A percentile compares a stretch with the other conserved stretches of the same genome.
phyloP scores from a whole-genome alignment of 2,797 vertebrate species.

The Paramormyrops hopkinsi region DNA sequence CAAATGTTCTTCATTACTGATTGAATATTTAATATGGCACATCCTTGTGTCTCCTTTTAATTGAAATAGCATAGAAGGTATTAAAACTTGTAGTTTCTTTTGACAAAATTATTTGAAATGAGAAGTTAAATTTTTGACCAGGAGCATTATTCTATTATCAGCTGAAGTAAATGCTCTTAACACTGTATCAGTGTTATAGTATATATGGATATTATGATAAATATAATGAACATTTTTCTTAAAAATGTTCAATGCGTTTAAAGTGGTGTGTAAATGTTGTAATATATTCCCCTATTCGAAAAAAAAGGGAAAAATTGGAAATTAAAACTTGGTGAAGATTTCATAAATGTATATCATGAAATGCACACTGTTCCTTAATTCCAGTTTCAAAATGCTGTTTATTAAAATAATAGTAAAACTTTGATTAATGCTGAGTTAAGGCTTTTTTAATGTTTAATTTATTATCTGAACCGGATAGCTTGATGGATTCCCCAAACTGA shows the following conservation, averaged over 20 bases:
- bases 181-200: constrained; percentile 21
- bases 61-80: neutral
- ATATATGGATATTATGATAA: constrained; percentile 9
- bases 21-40: constrained; percentile 4
- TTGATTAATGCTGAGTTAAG: neutral
- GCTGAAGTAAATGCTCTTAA: constrained; percentile 14
- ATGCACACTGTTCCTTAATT: constrained; percentile 10
- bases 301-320: neutral
- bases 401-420: constrained; percentile 24
- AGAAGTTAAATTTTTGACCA: neutral
- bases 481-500: neutral
- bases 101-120: neutral
- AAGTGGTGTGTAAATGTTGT: neutral
- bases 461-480: constrained; percentile 29
- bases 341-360: neutral
- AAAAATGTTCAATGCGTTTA: neutral
- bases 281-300: neutral
- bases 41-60: neutral
- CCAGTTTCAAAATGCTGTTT: constrained; percentile 6
- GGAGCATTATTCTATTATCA: neutral
- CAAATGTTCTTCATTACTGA: constrained; percentile 2
- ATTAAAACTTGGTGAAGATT: neutral
- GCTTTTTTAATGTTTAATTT: constrained; percentile 32
- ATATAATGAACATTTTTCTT: neutral
- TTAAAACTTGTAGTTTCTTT: neutral